Base-by-base conservation (phyloP, 2,888 invertebrate species). In the Mythimna lalbum region DNA sequence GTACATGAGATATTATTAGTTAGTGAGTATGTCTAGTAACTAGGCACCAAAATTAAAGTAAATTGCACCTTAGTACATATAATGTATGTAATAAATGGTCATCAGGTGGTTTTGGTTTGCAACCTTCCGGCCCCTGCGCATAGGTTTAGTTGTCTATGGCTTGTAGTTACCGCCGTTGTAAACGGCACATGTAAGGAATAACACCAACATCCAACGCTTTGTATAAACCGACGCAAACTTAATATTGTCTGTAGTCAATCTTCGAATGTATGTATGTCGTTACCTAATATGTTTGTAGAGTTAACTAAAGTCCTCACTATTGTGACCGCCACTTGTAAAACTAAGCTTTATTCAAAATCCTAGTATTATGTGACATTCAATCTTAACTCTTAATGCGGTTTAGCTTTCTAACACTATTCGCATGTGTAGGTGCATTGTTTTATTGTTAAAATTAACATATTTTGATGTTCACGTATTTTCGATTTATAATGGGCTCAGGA, bases 381-480 rank as follows among this genome's bases (percentile, higher is more conserved):
- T 77, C 69, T 76, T 72, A 82, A 80, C 69, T 33, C 80, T 86
- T 78, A 80, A 81, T 84, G 85, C 82, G 85, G 82, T 86, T 85
- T 84, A 87, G 86, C 90, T 92, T 92, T 91, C 86, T 91, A 91
- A 88, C 88, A 88, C 86, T 90, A 90, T 91, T 91, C 85, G 92
- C 92, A 91, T 94, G 91, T 93, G 91, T 91, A 91, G 90, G 90
- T 91, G 93, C 93, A 93, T 93, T 83, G 85, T 92, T 93, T 87
- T 91, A 88, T 90, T 91, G 89, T 93, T 92, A 88, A 88, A 88
- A 89, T 90, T 90, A 85, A 88, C 90, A 77, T 80, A 49, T 93
- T 93, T 94, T 90, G 90, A 94, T 92, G 91, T 92, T 92, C 87
- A 89, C 91, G 86, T 93, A 90, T 95, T 93, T 93, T 93, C 85